Evolutionary conservation across 2,888 invertebrate genomes (phyloP).

Genomic region (Brachyptera risi): DNA sequence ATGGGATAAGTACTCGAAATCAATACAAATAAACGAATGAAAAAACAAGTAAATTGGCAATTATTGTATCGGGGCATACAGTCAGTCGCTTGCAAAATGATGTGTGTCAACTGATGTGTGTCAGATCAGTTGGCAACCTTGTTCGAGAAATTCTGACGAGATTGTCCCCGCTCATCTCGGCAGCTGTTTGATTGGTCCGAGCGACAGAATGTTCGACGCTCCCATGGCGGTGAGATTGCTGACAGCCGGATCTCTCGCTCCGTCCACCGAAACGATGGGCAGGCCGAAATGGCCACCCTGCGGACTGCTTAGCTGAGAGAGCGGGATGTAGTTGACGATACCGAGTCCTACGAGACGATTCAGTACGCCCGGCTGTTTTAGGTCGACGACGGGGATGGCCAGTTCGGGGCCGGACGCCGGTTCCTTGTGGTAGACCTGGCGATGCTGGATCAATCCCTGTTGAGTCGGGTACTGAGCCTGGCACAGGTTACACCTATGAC

Average conservation of each 20-base stretch:
- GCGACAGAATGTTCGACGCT: slow-evolving; percentile 63
- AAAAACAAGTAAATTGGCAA: too few species aligned
- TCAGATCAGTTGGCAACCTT: too few species aligned
- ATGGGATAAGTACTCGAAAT: too few species aligned
- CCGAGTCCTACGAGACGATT: slow-evolving; percentile 61
- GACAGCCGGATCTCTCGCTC: slow-evolving; percentile 55
- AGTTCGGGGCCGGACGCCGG: slow-evolving; percentile 52
- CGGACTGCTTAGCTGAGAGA: slow-evolving; percentile 57
- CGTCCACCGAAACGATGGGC: slow-evolving; percentile 65
- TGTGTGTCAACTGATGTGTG: too few species aligned
- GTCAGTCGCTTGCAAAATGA: too few species aligned
- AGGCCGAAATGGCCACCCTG: slow-evolving; percentile 63
- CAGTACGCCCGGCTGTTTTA: slow-evolving; percentile 63
- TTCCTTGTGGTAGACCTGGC: slow-evolving; percentile 59
- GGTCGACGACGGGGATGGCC: slow-evolving; percentile 68
- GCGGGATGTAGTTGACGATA: slow-evolving; percentile 69
- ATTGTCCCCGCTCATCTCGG: slow-evolving; percentile 39
- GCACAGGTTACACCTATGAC: slow-evolving; percentile 68
- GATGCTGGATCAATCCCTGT: slow-evolving; percentile 55
- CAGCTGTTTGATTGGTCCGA: slow-evolving; percentile 65
- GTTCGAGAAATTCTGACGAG: too few species aligned
- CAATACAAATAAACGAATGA: too few species aligned
- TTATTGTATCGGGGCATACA: too few species aligned
- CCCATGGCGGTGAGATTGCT: slow-evolving; percentile 61
- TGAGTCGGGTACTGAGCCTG: slow-evolving; percentile 67